Conservation (phyloP, 92 coral and sea anemone genomes). For the Phenganax stokvisi region DNA sequence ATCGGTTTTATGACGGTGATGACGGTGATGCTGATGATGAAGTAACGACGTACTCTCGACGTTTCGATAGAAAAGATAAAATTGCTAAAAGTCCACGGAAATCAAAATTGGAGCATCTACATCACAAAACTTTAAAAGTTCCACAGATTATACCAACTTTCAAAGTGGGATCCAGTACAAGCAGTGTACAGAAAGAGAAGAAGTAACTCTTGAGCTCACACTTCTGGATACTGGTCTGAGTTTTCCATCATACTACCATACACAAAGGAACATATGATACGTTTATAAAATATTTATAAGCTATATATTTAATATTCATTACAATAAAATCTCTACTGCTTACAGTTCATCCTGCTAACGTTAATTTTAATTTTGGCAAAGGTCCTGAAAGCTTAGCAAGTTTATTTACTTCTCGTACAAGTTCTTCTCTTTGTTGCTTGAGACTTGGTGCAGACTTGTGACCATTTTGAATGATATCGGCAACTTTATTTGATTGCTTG, state of each 20-base stretch:
- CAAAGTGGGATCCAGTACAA: background rate
- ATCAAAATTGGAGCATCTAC: background rate
- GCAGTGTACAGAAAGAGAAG: too few relatives aligned
- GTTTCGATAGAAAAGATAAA: constrained; percentile 32
- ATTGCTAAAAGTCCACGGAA: constrained; percentile 30
- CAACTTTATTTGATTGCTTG: constrained; percentile 71
- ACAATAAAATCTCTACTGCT: too few relatives aligned
- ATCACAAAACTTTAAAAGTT: too few relatives aligned
- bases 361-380: constrained; percentile 58
- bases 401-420: constrained; percentile 68
- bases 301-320: background rate
- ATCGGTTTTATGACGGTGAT: constrained; percentile 1
- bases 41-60: constrained; percentile 8
- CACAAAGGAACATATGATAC: background rate
- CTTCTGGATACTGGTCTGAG: too few relatives aligned
- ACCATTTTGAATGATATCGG: constrained; percentile 59
- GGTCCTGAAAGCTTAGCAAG: constrained; percentile 91
- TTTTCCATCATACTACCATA: too few relatives aligned
- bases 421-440: constrained; percentile 73
- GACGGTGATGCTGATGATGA: constrained; percentile 18
- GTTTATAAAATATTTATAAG: background rate
- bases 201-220: too few relatives aligned
- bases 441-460: constrained; percentile 54
- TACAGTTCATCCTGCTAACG: constrained; percentile 22
- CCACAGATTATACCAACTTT: too few relatives aligned